Evolutionary conservation across 2,797 vertebrate genomes (phyloP).

Genomic region (Scomberomorus guttatus): DNA sequence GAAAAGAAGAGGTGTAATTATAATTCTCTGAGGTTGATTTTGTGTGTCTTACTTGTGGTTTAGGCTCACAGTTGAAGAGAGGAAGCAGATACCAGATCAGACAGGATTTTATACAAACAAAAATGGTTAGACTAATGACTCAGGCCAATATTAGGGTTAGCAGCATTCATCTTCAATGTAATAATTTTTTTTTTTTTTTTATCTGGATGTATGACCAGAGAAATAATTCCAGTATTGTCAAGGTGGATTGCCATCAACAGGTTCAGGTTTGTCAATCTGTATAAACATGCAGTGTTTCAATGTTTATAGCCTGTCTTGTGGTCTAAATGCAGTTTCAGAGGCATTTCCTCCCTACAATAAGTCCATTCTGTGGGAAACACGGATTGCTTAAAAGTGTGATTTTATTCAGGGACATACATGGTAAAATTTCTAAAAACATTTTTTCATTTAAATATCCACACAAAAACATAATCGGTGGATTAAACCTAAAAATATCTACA

Average conservation of each 20-base stretch:
- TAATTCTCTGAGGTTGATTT: conserved; percentile 35
- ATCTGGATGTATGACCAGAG: background rate
- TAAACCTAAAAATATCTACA: conserved; percentile 10
- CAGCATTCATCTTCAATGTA: background rate
- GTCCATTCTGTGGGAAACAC: background rate
- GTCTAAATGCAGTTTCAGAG: conserved; percentile 4
- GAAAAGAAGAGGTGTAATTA: conserved; percentile 47
- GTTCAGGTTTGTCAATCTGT: conserved; percentile 1
- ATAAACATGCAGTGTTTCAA: conserved; percentile 1
- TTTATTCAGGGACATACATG: background rate
- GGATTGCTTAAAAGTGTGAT: background rate
- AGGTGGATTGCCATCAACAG: background rate
- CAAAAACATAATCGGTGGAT: conserved; percentile 8
- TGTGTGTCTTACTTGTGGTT: conserved; percentile 41
- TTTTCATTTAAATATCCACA: background rate
- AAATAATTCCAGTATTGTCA: background rate
- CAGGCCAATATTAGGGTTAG: conserved; percentile 2
- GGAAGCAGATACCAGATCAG: conserved; percentile 39
- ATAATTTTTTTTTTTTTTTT: background rate
- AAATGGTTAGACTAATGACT: conserved; percentile 8
- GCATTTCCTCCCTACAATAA: conserved; percentile 6
- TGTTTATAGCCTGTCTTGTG: background rate
- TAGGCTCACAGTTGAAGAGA: conserved; percentile 29
- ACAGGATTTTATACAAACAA: conserved; percentile 39
- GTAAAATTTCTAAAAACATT: background rate